A percentile compares a stretch with the other conserved stretches of the same genome.
phyloP scores from a whole-genome alignment of 2,888 invertebrate species.

The Synergus gifuensis region DNA sequence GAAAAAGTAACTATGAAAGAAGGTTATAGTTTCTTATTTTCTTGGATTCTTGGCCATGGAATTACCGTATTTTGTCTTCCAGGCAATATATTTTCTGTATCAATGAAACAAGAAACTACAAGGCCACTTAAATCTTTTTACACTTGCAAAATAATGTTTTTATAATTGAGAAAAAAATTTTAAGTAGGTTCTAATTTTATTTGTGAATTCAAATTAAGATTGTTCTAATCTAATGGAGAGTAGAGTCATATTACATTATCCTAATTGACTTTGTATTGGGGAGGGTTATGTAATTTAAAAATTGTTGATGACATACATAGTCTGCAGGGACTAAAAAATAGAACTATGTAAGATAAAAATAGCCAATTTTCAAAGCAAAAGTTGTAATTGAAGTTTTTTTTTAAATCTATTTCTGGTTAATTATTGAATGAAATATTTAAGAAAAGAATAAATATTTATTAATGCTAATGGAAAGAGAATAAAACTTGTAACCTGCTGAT shows the following conservation, averaged over 20 bases:
- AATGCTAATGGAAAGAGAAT: not conserved
- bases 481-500: not conserved
- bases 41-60: constrained; percentile 8
- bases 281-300: constrained; percentile 21
- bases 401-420: too few species aligned
- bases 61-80: constrained; percentile 15
- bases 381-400: too few species aligned
- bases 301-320: constrained; percentile 43
- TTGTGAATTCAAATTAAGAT: constrained; percentile 17
- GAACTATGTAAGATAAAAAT: not conserved
- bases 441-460: not conserved
- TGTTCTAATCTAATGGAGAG: constrained; percentile 16
- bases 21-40: not conserved
- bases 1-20: not conserved
- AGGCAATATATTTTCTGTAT: constrained; percentile 11
- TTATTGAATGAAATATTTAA: too few species aligned
- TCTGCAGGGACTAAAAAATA: constrained; percentile 31
- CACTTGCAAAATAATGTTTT: not conserved
- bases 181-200: not conserved
- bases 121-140: constrained; percentile 1
- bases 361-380: not conserved
- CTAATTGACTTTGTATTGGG: constrained; percentile 56
- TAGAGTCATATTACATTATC: constrained; percentile 55
- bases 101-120: constrained; percentile 14
- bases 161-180: too few species aligned